A percentile compares a stretch with the other conserved stretches of the same genome.
Evolutionary conservation across 2,113 vertebrate species (phyloP).

Genomic region (Sialia sialis): DNA sequence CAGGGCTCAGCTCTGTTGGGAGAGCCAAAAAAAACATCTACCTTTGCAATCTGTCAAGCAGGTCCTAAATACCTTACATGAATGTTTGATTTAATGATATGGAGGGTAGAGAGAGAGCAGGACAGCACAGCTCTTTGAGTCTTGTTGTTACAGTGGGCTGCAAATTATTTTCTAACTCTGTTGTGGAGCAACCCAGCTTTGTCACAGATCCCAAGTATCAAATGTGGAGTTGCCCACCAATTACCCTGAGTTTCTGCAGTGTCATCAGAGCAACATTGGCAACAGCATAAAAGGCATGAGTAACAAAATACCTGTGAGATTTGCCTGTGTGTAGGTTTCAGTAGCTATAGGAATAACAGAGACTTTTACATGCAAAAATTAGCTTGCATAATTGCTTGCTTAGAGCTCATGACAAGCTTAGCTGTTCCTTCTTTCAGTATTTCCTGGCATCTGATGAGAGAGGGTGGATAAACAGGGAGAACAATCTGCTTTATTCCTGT

Average conservation of each 20-base stretch:
- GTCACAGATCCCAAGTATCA: not conserved
- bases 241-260: not conserved
- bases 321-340: not conserved
- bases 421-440: not conserved
- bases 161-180: not conserved
- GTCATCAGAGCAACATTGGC: not conserved
- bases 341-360: not conserved
- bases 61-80: conserved; percentile 19
- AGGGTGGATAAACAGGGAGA: not conserved
- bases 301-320: not conserved
- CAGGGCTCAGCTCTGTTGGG: conserved; percentile 27
- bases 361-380: not conserved
- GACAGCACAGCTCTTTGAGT: not conserved
- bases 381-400: not conserved
- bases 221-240: not conserved
- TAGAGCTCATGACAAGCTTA: not conserved
- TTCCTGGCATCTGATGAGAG: not conserved
- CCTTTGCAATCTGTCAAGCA: conserved; percentile 60
- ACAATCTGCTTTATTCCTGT: not conserved
- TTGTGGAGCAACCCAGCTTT: not conserved
- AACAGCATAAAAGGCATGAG: not conserved
- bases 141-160: not conserved
- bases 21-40: conserved; percentile 63
- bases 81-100: not conserved
- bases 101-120: accelerated